Base-by-base conservation (phyloP, 2,888 invertebrate genomes). In the Aphidius colemani region DNA sequence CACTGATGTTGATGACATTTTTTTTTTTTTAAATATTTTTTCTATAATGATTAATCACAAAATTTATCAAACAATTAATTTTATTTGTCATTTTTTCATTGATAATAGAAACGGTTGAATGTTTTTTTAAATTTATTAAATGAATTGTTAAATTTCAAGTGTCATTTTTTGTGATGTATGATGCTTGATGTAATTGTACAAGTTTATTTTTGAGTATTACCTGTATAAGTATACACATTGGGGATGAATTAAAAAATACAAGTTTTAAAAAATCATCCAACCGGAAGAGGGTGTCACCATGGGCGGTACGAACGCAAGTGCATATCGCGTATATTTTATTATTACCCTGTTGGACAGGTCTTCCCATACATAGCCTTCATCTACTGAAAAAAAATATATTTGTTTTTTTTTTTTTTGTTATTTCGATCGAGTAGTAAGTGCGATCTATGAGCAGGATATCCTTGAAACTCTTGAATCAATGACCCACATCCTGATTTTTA, bases 201-300 rank as follows among this genome's bases (percentile, higher is more conserved):
- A 49, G 46, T 49, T 59, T 11, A 40, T 50, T 18, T 11, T 53
- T 18, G 3, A 13, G 7, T 41, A 9, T 8, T 11, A 43, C 56
- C 13, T 7, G 18, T 45, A 18, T 18, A 1, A 18, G 13, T 18
- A 18, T 30, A 30, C 5, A 30, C 3, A 30, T 30, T 30, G 30
- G 30, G 30, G 30, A 30, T 30, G 30, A 30, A 30, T 30, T 30
- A 30, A 30, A 30, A 30, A 30, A 30, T 30, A 30, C 4, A 5
- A 30, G 43, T 13, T 7, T 13, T n/a, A 46, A 10, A 44, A 59
- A 55, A 75, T 74, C 72, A 72, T 72, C 66, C 72, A 75, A 69
- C 78, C 78, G 78, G 79, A 78, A 79, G 78, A 66, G 75, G 79
- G 77, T 76, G 79, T 76, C 76, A 72, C 76, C 69, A 63, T 68